These are phyloP conservation scores for Phasia obesa DNA, from an alignment of 2,888 invertebrate species.

Conservation along the genomic window DNA sequence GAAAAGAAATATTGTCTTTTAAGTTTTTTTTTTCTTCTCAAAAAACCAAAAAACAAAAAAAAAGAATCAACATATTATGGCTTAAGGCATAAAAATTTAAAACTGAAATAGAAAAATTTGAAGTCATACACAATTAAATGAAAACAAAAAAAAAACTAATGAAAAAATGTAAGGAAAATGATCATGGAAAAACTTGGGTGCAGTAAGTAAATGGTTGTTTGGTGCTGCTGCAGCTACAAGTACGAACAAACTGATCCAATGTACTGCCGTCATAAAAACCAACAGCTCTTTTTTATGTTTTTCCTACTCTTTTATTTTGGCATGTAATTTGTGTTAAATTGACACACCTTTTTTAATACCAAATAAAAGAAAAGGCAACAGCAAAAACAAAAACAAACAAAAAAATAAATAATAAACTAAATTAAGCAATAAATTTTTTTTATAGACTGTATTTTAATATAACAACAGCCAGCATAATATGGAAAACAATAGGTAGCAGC, in stretches of 20 bases:
- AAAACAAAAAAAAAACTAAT: slow-evolving; percentile 7
- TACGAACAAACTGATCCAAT: slow-evolving; percentile 15
- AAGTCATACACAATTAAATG: slow-evolving; percentile 18
- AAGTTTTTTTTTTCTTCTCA: neutral
- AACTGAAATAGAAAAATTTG: slow-evolving; percentile 46
- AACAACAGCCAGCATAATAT: neutral
- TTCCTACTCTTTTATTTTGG: slow-evolving; percentile 59
- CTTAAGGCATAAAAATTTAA: slow-evolving; percentile 55
- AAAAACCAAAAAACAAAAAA: neutral
- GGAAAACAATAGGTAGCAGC: slow-evolving; percentile 19
- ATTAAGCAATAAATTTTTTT: slow-evolving; percentile 70
- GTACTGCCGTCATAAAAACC: slow-evolving; percentile 48
- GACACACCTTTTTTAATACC: slow-evolving; percentile 69
- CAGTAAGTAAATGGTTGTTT: slow-evolving; percentile 57
- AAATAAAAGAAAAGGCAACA: slow-evolving; percentile 37
- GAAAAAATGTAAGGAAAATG: slow-evolving; percentile 35
- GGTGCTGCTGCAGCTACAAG: slow-evolving; percentile 34
- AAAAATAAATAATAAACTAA: slow-evolving; percentile 62
- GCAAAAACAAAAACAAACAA: too few species aligned
- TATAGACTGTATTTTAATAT: slow-evolving; percentile 35
- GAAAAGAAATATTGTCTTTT: slow-evolving; percentile 59
- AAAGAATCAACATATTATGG: slow-evolving; percentile 55
- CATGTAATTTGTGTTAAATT: slow-evolving; percentile 71
- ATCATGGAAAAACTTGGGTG: slow-evolving; percentile 64
- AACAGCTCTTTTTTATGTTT: slow-evolving; percentile 57